A percentile compares a stretch with the other conserved stretches of the same genome.
These are phyloP conservation scores for Stichopus chloronotus DNA, from an alignment of 35 echinoderm and acorn worm genomes.

Conservation along the genomic window DNA sequence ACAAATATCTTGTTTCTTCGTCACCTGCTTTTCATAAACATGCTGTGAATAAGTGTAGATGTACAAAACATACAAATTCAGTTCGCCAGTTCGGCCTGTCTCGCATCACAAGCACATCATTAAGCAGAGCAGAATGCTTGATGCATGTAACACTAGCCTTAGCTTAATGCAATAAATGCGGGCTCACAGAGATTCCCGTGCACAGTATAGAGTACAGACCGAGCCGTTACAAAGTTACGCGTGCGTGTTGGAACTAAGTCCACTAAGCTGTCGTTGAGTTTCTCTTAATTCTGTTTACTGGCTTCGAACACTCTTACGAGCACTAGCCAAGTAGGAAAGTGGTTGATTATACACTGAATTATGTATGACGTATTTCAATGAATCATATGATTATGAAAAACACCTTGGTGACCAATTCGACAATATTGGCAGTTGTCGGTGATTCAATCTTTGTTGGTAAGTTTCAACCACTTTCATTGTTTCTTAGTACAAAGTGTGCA, in stretches of 20 bases:
- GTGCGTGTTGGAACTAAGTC: too few relatives aligned
- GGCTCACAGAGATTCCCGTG: too few relatives aligned
- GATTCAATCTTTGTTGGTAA: neutral
- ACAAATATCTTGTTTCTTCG: neutral
- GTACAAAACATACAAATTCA: neutral
- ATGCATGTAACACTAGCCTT: too few relatives aligned
- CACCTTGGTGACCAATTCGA: conserved; percentile 1
- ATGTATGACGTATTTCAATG: neutral
- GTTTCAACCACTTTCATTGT: neutral
- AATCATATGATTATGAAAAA: conserved; percentile 22
- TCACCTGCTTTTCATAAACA: neutral
- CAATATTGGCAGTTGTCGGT: neutral
- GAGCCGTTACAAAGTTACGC: too few relatives aligned
- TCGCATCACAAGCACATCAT: too few relatives aligned
- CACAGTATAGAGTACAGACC: too few relatives aligned
- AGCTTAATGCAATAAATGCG: too few relatives aligned
- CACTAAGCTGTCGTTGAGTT: too few relatives aligned
- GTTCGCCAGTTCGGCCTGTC: neutral
- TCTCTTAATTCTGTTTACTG: too few relatives aligned
- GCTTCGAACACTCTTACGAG: neutral
- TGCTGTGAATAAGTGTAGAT: neutral
- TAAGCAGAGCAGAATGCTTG: too few relatives aligned
- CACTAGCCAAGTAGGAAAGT: neutral
- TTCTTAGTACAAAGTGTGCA: neutral
- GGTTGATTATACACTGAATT: neutral